Evolutionary conservation across 2,113 vertebrate species (phyloP), one percentile per base, ranked within the genome.

Genomic region (Mungos mungo): DNA sequence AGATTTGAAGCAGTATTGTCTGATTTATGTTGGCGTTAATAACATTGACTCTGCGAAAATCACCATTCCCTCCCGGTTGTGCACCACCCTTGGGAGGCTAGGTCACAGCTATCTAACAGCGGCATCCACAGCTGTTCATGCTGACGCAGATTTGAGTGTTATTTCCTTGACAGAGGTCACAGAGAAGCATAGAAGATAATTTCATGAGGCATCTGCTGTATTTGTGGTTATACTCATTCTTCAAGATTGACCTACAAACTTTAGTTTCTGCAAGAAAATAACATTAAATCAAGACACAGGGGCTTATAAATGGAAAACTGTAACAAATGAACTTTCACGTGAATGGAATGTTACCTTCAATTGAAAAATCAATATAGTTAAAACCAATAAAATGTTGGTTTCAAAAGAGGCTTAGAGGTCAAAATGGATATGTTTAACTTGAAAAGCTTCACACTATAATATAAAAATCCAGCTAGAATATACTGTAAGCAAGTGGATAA

Each of bases 1-100:
- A 85, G 86, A 95, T 98, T 92, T 98, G 96, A 98, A 97, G 96
- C 94, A 96, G 45, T 97, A 87, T 38, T 98, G 98, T 96, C 97
- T 98, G 98, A 99, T 96, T 98, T 98, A 98, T 98, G 98, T 96
- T 98, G 98, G 96, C 98, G 5, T 98, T 98, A 99, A 99, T 99
- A 98, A 98, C 96, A 98, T 98, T 98, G 98, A 98, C 98, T 98
- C 84, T 98, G 98, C 74, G 88, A 98, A 98, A 95, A 98, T 97
- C 80, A 94, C 98, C 97, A 38, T 98, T 96, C 94, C 96, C 54
- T 98, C 98, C 97, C 77, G 60, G 96, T 92, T 97, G 98, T 98
- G 94, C 98, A 98, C 87, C 96, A 88, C 98, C 98, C 98, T 98
- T 98, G 98, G 98, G 98, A 99, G 97, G 92, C 35, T 60, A 98